These are phyloP conservation scores for Poeciliopsis presidionis DNA, from an alignment of 2,797 vertebrate genomes.

Conservation along the genomic window DNA sequence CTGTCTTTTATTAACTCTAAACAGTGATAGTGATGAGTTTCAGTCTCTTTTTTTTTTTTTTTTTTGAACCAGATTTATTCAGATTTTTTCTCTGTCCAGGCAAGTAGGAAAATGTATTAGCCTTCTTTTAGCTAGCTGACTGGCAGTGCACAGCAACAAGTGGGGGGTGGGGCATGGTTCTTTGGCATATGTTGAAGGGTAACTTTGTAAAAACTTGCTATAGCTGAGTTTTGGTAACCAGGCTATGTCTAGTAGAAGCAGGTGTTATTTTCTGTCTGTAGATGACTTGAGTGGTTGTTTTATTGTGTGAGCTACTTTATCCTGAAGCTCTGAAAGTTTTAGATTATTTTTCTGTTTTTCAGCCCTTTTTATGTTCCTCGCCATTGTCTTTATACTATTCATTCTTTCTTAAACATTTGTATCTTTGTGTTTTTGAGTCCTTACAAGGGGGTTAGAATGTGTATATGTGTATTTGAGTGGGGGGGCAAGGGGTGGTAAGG, in stretches of 20 bases:
- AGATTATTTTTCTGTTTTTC: constrained; percentile 61
- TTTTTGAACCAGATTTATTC: background rate
- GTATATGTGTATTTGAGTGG: constrained; percentile 80
- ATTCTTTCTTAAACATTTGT: constrained; percentile 51
- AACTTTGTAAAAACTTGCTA: background rate
- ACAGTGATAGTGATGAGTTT: background rate
- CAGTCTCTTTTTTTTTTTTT: background rate
- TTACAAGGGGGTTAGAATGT: constrained; percentile 81
- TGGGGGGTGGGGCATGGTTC: background rate
- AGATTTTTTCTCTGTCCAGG: background rate
- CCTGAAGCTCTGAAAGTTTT: constrained; percentile 53
- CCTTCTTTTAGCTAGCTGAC: background rate
- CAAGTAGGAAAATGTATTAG: background rate
- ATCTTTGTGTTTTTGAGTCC: constrained; percentile 69
- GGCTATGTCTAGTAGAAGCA: background rate
- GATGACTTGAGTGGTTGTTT: constrained; percentile 64
- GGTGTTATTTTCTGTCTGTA: constrained; percentile 28
- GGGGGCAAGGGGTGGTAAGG: constrained; percentile 74
- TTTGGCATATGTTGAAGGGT: background rate
- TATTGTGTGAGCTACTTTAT: constrained; percentile 53
- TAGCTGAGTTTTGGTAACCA: background rate
- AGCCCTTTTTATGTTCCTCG: constrained; percentile 85
- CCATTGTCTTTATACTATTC: constrained; percentile 58
- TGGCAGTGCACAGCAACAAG: background rate
- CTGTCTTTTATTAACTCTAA: background rate